These are phyloP conservation scores for Cyrtodaria siliqua DNA, from an alignment of 2,888 invertebrate genomes.

Conservation along the genomic window DNA sequence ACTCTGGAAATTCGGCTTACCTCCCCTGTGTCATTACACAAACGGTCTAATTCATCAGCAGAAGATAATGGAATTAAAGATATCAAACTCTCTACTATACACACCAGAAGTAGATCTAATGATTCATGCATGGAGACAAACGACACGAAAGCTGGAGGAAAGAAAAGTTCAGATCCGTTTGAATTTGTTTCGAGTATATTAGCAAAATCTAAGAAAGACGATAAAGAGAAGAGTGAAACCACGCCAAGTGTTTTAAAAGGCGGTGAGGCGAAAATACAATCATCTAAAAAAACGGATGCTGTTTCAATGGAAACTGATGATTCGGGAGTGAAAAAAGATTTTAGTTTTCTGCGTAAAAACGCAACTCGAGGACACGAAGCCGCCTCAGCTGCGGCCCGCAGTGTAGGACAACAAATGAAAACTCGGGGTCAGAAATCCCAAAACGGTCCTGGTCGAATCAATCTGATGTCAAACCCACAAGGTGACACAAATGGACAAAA, in stretches of 20 bases:
- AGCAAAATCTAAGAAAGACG: conserved; percentile 17
- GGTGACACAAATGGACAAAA: neutral
- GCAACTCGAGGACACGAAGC: conserved; percentile 14
- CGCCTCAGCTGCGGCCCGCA: conserved; percentile 9
- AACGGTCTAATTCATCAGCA: conserved; percentile 8
- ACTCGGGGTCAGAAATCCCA: conserved; percentile 9
- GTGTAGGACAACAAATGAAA: neutral
- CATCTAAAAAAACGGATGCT: too few relatives aligned
- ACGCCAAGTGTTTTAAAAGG: neutral
- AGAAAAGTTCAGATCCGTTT: conserved; percentile 37
- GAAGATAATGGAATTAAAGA: conserved; percentile 13
- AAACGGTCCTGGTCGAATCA: conserved; percentile 9
- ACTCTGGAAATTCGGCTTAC: conserved; percentile 19
- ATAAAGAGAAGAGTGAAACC: conserved; percentile 1
- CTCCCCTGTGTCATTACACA: conserved; percentile 29
- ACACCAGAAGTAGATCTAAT: conserved; percentile 21
- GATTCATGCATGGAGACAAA: conserved; percentile 8
- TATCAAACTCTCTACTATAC: neutral
- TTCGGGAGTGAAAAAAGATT: too few relatives aligned
- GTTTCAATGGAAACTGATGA: too few relatives aligned
- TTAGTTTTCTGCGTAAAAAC: neutral
- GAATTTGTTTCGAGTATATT: conserved; percentile 47
- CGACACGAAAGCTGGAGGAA: neutral
- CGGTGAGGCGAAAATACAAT: too few relatives aligned
- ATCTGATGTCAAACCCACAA: conserved; percentile 11